Conservation (phyloP, 2,113 vertebrate genomes). For the Erpornis zantholeuca region DNA sequence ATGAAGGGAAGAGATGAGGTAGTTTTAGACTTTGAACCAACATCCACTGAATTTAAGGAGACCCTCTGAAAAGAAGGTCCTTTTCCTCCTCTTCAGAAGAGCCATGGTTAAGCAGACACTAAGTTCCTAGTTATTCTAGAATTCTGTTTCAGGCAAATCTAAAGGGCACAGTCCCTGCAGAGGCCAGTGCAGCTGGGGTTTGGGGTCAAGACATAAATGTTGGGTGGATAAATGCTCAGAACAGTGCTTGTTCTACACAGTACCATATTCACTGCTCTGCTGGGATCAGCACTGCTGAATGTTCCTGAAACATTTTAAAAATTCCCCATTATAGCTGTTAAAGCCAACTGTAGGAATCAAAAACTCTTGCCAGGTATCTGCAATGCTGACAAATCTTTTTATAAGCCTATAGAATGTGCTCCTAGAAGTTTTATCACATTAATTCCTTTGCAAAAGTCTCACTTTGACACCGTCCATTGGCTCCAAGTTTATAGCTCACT, state of each 20-base stretch:
- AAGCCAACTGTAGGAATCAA: neutral
- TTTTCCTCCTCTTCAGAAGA: neutral
- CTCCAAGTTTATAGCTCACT: neutral
- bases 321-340: neutral
- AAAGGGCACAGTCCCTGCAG: neutral
- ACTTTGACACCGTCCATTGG: neutral
- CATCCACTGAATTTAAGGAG: neutral
- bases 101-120: neutral
- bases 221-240: neutral
- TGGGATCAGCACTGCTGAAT: neutral
- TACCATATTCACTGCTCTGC: neutral
- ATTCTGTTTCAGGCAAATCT: neutral
- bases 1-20: neutral
- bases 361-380: neutral
- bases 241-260: neutral
- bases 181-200: neutral
- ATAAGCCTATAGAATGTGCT: neutral
- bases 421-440: neutral
- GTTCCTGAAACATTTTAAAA: neutral
- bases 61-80: neutral
- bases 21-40: neutral
- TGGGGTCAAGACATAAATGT: neutral
- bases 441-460: neutral
- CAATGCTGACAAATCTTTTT: neutral
- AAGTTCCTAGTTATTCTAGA: neutral